Conservation (phyloP, 2,888 invertebrate genomes). For the Apamea anceps region DNA sequence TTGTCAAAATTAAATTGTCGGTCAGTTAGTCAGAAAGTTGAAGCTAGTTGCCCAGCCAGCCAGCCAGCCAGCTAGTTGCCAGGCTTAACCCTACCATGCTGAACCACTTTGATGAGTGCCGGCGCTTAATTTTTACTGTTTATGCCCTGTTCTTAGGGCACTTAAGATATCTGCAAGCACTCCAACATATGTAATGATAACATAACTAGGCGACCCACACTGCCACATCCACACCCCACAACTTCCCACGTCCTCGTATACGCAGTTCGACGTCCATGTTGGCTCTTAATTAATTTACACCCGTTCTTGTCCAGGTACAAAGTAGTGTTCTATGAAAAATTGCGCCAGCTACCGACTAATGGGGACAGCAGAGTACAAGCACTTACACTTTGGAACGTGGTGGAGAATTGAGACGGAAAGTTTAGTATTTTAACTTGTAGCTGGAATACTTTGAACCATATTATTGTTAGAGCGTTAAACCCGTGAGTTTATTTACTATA, state of each 20-base stretch:
- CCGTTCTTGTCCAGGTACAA: conserved; percentile 70
- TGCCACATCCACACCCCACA: conserved; percentile 31
- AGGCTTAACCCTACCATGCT: not conserved
- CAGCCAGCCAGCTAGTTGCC: no score
- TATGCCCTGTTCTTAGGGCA: not conserved
- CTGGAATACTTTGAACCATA: not conserved
- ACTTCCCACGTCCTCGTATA: not conserved
- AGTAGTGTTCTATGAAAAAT: conserved; percentile 69
- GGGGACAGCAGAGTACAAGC: conserved; percentile 36
- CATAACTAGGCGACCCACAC: not conserved
- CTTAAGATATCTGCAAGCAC: not conserved
- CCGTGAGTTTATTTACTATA: not conserved
- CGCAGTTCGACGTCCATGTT: conserved; percentile 72
- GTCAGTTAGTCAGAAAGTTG: no score
- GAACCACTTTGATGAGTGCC: not conserved
- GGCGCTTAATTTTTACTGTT: not conserved
- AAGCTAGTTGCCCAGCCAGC: no score
- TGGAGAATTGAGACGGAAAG: not conserved
- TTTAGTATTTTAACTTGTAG: conserved; percentile 7
- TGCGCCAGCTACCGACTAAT: conserved; percentile 51
- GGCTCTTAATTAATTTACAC: conserved; percentile 79
- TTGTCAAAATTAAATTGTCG: no score
- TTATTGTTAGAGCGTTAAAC: not conserved
- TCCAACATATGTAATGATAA: not conserved
- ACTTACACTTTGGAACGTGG: conserved; percentile 34